phyloP scores from a whole-genome alignment of 2,797 vertebrate species.

The Pseudomugil tenellus region DNA sequence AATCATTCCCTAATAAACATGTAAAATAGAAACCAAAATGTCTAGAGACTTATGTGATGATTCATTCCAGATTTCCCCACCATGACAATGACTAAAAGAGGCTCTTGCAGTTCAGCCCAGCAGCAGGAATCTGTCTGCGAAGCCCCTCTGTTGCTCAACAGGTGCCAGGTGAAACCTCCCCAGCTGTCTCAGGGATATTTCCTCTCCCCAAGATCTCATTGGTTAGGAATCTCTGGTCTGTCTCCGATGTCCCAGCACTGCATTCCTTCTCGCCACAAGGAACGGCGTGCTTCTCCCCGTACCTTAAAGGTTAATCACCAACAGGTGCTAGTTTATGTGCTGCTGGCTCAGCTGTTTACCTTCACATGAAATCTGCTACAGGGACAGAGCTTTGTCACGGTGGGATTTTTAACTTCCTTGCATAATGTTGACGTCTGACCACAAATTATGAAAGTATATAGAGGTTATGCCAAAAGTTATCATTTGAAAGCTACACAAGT shows the following conservation, averaged over 20 bases:
- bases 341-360: conserved; percentile 70
- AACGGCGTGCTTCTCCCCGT: conserved; percentile 34
- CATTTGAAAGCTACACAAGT: neutral
- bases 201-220: conserved; percentile 39
- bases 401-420: conserved; percentile 25
- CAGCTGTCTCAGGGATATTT: conserved; percentile 70
- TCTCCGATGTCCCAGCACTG: conserved; percentile 56
- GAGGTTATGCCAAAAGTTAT: neutral
- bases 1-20: neutral
- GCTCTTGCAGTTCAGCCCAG: conserved; percentile 10
- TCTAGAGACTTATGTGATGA: conserved; percentile 22
- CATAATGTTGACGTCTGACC: conserved; percentile 10
- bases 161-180: conserved; percentile 78
- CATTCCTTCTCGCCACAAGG: conserved; percentile 53
- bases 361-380: conserved; percentile 57
- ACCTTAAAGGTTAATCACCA: conserved; percentile 80
- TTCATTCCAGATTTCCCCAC: conserved; percentile 25
- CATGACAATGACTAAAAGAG: conserved; percentile 24
- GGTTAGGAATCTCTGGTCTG: conserved; percentile 50
- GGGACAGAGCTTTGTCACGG: conserved; percentile 45
- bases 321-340: conserved; percentile 77
- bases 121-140: conserved; percentile 40
- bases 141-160: conserved; percentile 57
- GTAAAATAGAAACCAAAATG: conserved; percentile 7
- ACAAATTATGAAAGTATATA: conserved; percentile 1